Conservation (phyloP, 2,113 vertebrate species). For the Albula goreensis region DNA sequence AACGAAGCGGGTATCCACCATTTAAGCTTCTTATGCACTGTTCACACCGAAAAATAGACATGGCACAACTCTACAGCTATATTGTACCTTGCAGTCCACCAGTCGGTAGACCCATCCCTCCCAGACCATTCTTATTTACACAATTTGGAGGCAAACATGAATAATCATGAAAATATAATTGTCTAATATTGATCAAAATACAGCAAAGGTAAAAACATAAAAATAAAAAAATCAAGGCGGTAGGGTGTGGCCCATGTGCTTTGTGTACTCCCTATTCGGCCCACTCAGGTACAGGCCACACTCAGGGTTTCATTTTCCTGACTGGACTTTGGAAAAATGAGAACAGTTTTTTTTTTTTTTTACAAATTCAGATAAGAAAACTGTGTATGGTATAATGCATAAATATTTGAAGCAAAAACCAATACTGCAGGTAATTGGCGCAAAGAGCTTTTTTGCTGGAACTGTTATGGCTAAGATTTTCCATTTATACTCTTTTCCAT, state of each 20-base stretch:
- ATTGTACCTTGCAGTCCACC: not conserved
- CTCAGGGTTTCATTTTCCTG: slow-evolving; percentile 28
- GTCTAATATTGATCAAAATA: no score
- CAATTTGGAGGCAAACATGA: no score
- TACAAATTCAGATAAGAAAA: no score
- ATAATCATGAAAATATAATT: no score
- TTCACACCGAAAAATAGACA: not conserved
- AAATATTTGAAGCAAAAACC: not conserved
- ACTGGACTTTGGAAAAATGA: not conserved
- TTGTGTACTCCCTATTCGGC: no score
- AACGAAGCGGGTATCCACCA: not conserved
- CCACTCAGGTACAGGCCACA: not conserved
- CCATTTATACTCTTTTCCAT: slow-evolving; percentile 51
- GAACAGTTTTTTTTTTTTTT: no score
- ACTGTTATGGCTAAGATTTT: slow-evolving; percentile 53
- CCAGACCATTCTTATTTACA: no score
- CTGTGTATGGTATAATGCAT: no score
- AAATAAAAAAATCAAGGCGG: no score
- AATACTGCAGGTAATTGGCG: slow-evolving; percentile 41
- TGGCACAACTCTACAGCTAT: not conserved
- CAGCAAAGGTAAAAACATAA: no score
- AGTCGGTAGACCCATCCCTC: no score
- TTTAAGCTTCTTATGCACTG: not conserved
- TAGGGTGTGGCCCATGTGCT: no score
- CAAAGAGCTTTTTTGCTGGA: slow-evolving; percentile 45